These are phyloP conservation scores for Linnaemya vulpina DNA, from an alignment of 2,888 invertebrate species.

Conservation along the genomic window DNA sequence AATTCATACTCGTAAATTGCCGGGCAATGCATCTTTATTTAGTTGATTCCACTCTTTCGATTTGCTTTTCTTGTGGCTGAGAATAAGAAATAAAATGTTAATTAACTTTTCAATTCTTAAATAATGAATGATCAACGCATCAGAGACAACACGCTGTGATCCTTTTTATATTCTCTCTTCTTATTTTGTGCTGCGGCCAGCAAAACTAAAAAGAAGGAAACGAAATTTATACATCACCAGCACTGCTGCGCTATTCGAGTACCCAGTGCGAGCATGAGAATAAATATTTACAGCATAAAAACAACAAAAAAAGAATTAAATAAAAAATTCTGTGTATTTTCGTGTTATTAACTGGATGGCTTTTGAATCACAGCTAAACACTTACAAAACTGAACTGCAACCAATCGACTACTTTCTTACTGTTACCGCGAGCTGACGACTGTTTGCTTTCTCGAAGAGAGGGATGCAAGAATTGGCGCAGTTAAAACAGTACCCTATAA, in stretches of 20 bases:
- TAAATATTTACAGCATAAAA: constrained; percentile 26
- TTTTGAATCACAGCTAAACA: constrained; percentile 59
- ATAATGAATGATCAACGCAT: constrained; percentile 83
- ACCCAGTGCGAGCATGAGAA: constrained; percentile 38
- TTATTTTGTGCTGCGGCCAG: constrained; percentile 46
- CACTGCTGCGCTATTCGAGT: constrained; percentile 34
- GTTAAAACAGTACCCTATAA: constrained; percentile 2
- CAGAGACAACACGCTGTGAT: constrained; percentile 82
- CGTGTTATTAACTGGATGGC: constrained; percentile 62
- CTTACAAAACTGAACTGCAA: constrained; percentile 38
- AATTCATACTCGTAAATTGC: constrained; percentile 68
- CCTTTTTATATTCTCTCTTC: constrained; percentile 76
- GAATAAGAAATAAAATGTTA: constrained; percentile 83
- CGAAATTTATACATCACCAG: constrained; percentile 31
- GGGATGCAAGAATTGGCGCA: neutral
- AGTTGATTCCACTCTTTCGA: constrained; percentile 9
- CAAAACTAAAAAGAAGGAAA: constrained; percentile 20
- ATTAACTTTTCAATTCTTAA: constrained; percentile 84
- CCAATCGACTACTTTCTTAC: constrained; percentile 3
- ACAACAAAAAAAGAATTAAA: too few species aligned
- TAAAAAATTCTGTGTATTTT: constrained; percentile 38
- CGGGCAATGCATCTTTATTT: constrained; percentile 68
- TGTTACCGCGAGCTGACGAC: neutral
- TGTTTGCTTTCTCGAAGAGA: neutral
- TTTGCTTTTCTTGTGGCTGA: constrained; percentile 48